Conservation (phyloP, 2,888 invertebrate genomes). For the Caprella mutica region DNA sequence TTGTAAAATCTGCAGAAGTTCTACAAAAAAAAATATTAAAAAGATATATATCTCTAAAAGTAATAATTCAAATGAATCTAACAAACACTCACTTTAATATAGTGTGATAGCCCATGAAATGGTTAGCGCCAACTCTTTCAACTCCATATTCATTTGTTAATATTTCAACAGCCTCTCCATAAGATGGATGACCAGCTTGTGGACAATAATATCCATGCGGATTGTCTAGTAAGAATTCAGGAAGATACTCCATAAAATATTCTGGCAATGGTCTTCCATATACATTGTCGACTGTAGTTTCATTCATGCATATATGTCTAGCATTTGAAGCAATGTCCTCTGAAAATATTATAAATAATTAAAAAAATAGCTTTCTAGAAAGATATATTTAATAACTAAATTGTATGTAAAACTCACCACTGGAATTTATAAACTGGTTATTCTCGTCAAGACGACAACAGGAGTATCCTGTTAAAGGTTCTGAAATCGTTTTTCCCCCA, state of each 20-base stretch:
- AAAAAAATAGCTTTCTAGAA: neutral
- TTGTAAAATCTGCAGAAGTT: slow-evolving; percentile 64
- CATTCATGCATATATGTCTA: slow-evolving; percentile 9
- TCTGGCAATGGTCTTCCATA: slow-evolving; percentile 48
- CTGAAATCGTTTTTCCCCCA: slow-evolving; percentile 38
- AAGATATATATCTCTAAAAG: slow-evolving; percentile 35
- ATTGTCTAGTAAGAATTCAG: slow-evolving; percentile 72
- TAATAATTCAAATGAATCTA: slow-evolving; percentile 35
- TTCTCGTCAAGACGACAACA: slow-evolving; percentile 21
- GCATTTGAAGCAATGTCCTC: neutral
- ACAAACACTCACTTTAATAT: slow-evolving; percentile 50
- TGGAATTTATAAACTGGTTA: slow-evolving; percentile 14
- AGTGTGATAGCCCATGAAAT: slow-evolving; percentile 83
- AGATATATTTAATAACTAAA: neutral
- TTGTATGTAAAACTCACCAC: slow-evolving; percentile 6
- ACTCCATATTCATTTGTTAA: neutral
- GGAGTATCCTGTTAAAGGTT: slow-evolving; percentile 39
- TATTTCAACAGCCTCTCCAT: slow-evolving; percentile 43
- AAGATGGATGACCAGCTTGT: slow-evolving; percentile 75
- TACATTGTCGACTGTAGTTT: neutral
- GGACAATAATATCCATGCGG: slow-evolving; percentile 55
- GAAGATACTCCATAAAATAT: slow-evolving; percentile 60
- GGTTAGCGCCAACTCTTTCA: slow-evolving; percentile 52
- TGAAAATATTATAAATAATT: neutral
- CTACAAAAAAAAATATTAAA: neutral